Conservation (phyloP, 2,888 invertebrate species). For the Ectemnius continuus region DNA sequence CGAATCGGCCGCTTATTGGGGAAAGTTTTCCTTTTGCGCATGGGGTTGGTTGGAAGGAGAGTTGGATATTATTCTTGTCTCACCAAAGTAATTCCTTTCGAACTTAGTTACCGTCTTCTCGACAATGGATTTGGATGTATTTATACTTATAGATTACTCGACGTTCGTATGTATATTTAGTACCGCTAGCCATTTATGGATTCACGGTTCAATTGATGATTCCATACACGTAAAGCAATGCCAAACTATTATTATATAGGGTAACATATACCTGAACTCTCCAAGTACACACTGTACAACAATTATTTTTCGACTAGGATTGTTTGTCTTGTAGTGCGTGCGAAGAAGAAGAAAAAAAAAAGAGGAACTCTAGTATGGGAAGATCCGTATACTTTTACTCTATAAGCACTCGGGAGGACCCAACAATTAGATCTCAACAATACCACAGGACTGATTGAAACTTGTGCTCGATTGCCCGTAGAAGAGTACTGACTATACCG, state of each 20-base stretch:
- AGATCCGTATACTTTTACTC: neutral
- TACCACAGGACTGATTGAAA: conserved; percentile 30
- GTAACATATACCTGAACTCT: conserved; percentile 11
- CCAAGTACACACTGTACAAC: conserved; percentile 12
- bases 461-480: conserved; percentile 12
- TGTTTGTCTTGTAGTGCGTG: conserved; percentile 5
- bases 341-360: too few relatives aligned
- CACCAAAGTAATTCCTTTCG: neutral
- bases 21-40: neutral
- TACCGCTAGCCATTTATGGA: neutral
- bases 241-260: conserved; percentile 30
- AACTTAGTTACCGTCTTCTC: conserved; percentile 8
- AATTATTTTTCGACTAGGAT: conserved; percentile 38
- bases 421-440: conserved; percentile 14
- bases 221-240: conserved; percentile 23
- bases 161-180: conserved; percentile 21
- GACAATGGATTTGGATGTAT: conserved; percentile 25
- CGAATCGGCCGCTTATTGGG: conserved; percentile 5
- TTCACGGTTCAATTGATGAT: conserved; percentile 4
- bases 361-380: too few relatives aligned
- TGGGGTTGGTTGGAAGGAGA: neutral
- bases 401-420: conserved; percentile 17
- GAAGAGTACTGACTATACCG: conserved; percentile 1
- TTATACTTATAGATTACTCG: conserved; percentile 23
- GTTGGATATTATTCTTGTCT: neutral